Conservation (phyloP, 2,888 invertebrate species). For the Chloroclysta siterata region DNA sequence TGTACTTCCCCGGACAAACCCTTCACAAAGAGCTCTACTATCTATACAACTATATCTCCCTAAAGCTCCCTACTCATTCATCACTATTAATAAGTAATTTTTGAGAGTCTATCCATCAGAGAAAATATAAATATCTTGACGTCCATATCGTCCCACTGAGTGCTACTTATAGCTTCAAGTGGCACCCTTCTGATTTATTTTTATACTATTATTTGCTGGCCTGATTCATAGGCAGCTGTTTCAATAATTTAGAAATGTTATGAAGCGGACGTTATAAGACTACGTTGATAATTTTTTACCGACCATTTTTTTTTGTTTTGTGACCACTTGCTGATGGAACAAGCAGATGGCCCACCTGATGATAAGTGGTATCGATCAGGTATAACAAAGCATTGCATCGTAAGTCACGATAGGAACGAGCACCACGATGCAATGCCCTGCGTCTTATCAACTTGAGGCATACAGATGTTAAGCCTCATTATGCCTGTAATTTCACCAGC, state of each 20-base stretch:
- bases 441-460: no score
- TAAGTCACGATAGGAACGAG: no score
- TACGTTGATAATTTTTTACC: no score
- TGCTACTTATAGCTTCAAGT: slow-evolving; percentile 26
- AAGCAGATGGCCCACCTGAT: no score
- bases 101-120: slow-evolving; percentile 10
- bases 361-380: no score
- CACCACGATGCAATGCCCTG: no score
- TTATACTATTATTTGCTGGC: slow-evolving; percentile 8
- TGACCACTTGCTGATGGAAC: no score
- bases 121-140: slow-evolving; percentile 18
- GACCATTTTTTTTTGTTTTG: no score
- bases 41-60: neutral
- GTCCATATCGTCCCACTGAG: slow-evolving; percentile 6
- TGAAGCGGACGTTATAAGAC: no score
- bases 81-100: slow-evolving; percentile 3
- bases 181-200: slow-evolving; percentile 25
- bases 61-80: neutral
- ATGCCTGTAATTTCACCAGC: no score
- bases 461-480: no score
- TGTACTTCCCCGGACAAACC: neutral
- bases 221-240: slow-evolving; percentile 38
- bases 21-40: neutral
- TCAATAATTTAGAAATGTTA: slow-evolving; percentile 27
- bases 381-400: no score